These are phyloP conservation scores for Alcedo atthis DNA, from an alignment of 2,797 vertebrate genomes.

Conservation along the genomic window DNA sequence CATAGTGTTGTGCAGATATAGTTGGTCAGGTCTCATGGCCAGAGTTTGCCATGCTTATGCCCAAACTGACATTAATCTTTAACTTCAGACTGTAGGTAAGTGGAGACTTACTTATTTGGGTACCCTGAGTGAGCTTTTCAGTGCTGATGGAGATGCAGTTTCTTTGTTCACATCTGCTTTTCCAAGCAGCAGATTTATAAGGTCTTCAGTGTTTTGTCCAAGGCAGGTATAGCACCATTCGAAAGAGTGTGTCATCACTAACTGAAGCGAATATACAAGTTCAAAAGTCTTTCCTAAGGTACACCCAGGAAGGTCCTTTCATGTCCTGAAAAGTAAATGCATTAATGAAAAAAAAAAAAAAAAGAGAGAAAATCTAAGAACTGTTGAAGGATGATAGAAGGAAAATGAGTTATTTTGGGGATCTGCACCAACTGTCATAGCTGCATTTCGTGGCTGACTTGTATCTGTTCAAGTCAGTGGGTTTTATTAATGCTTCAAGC, in stretches of 20 bases:
- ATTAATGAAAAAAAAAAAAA: background rate
- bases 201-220: background rate
- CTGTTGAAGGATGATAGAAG: background rate
- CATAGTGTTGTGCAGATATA: background rate
- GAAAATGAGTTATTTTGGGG: background rate
- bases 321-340: background rate
- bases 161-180: background rate
- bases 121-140: background rate
- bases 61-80: background rate
- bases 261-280: background rate
- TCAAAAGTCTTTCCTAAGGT: background rate
- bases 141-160: background rate
- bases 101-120: background rate
- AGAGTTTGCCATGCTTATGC: background rate
- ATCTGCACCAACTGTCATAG: background rate
- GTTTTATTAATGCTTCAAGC: slow-evolving; percentile 64
- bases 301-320: background rate
- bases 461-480: slow-evolving; percentile 31
- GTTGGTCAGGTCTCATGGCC: background rate
- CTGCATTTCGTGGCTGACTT: background rate
- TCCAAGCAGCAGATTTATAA: background rate
- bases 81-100: background rate
- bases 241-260: background rate
- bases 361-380: background rate
- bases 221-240: background rate